Percentiles rank a stretch among this genome's conserved stretches.
These are phyloP conservation scores for Achlya flavicornis DNA, from an alignment of 2,888 invertebrate genomes.

Conservation along the genomic window DNA sequence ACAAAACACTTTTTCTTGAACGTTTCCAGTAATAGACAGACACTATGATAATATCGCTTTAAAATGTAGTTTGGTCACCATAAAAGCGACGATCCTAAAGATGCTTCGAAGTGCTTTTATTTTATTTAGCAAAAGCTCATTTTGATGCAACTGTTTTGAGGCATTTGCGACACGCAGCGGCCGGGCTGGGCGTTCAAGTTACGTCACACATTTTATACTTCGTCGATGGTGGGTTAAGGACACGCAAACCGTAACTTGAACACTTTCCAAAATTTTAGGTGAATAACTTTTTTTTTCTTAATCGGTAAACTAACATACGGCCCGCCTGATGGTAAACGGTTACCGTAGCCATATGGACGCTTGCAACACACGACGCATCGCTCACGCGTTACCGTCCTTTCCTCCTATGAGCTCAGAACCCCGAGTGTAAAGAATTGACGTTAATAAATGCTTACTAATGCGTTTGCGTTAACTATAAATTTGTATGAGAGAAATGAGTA, in stretches of 20 bases:
- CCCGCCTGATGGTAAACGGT: too few species aligned
- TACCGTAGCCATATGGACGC: too few species aligned
- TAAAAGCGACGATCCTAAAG: neutral
- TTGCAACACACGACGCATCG: too few species aligned
- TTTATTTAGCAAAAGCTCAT: slow-evolving; percentile 1
- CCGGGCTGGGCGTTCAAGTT: slow-evolving; percentile 10
- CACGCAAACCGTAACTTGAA: slow-evolving; percentile 11
- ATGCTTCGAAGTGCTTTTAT: neutral
- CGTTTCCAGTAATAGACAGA: neutral
- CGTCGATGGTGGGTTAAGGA: slow-evolving; percentile 21
- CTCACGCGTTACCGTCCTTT: too few species aligned
- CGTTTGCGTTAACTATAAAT: too few species aligned
- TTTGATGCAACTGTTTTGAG: slow-evolving; percentile 10
- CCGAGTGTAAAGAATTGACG: too few species aligned
- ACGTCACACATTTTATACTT: slow-evolving; percentile 17
- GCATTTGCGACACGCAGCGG: slow-evolving; percentile 9
- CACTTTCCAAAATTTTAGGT: slow-evolving; percentile 6
- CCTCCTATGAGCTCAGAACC: too few species aligned
- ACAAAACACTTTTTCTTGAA: neutral
- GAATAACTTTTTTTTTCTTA: too few species aligned
- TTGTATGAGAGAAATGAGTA: too few species aligned
- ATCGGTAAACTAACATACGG: too few species aligned
- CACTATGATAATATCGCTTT: neutral
- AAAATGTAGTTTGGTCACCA: neutral
- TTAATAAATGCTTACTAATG: too few species aligned